phyloP scores from a whole-genome alignment of 1,140 invertebrate genomes.

The Anastatus disparis region DNA sequence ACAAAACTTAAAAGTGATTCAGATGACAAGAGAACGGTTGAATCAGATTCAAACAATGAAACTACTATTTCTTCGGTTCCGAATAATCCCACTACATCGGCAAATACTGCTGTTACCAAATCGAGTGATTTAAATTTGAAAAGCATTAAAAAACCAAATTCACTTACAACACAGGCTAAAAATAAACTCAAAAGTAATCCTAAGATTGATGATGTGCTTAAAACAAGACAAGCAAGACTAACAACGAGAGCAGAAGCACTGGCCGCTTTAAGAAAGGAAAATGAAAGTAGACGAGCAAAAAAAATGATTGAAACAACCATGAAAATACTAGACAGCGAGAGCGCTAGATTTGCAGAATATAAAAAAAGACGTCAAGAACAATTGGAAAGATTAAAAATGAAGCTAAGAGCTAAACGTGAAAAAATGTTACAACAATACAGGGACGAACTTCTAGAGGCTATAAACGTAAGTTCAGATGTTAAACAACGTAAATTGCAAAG shows the following conservation, averaged over 20 bases:
- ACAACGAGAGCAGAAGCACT: conserved; percentile 38
- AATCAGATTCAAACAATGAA: too few relatives aligned
- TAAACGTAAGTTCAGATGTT: conserved; percentile 20
- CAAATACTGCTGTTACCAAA: too few relatives aligned
- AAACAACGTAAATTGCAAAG: conserved; percentile 37
- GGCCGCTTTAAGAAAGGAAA: conserved; percentile 34
- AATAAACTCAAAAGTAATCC: conserved; percentile 13
- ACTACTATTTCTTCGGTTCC: too few relatives aligned
- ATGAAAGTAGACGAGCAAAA: conserved; percentile 33
- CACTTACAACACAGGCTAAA: background rate
- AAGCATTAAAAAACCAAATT: background rate
- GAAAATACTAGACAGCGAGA: conserved; percentile 18
- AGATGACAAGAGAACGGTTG: too few relatives aligned
- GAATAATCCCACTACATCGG: too few relatives aligned
- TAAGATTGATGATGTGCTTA: conserved; percentile 1
- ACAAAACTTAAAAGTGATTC: too few relatives aligned
- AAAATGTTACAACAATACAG: conserved; percentile 43
- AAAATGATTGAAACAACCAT: conserved; percentile 33
- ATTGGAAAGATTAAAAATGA: conserved; percentile 40
- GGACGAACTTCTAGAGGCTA: conserved; percentile 30
- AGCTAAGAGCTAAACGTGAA: conserved; percentile 41
- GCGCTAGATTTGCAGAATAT: conserved; percentile 27
- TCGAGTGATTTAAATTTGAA: background rate
- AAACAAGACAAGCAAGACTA: conserved; percentile 30
- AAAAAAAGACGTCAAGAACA: conserved; percentile 39